Evolutionary conservation across 2,888 invertebrate genomes (phyloP), one percentile per base, ranked within the genome.

Genomic region (Meiosimyza decipiens): DNA sequence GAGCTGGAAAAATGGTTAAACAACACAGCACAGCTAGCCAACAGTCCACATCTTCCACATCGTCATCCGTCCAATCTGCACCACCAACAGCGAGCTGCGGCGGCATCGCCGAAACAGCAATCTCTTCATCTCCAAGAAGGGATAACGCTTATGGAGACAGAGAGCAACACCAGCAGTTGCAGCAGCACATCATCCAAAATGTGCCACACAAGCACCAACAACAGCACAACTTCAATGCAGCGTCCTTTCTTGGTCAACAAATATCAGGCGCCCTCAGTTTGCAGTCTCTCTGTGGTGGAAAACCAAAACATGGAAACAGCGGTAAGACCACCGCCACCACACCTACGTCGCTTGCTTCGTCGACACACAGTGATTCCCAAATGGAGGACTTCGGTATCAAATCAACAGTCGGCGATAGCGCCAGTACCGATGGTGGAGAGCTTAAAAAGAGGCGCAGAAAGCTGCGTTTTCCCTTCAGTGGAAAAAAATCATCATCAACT

Each of bases 11-110:
- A 63, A 78, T 82, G 80, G 79, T 81, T 72, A 79, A 80, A 49
- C 81, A 82, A 73, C 80, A 80, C 73, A 81, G 79, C 73, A 81
- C 79, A 70, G 77, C 82, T 74, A 82, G 82, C 63, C 82, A 82
- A 71, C 81, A 81, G 73, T 82, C 82, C 71, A 82, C 79, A 74
- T 82, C 81, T 60, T 80, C 82, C 70, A 78, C 81, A 71, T 80
- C 82, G 66, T 81, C 82, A 55, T 82, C 82, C 52, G 80, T 81
- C 69, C 81, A 82, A 73, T 82, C 82, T 71, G 79, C 81, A 64
- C 81, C 82, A 11, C 75, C 77, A 70, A 73, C 76, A 60, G 75
- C 77, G 28, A 28, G 4, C 28, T 28, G 28, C n/a, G 76, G 74
- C 75, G 73, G 74, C 70, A 71, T 55, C 73, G 75, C 52, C 52